Evolutionary conservation across 2,888 invertebrate species (phyloP).

Genomic region (Lasioglossum vierecki): DNA sequence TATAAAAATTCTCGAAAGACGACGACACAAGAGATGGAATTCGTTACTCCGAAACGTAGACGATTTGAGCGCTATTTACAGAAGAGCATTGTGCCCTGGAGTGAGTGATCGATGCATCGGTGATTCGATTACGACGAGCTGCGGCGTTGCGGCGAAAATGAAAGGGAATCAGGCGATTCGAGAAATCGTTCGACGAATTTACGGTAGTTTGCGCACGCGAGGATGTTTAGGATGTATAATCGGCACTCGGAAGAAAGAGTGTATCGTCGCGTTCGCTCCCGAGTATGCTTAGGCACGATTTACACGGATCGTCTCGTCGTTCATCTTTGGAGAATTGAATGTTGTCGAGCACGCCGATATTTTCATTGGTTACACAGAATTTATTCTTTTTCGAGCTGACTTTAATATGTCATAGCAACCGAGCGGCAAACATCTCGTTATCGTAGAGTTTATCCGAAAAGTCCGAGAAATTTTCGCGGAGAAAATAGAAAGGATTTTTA

Average conservation of each 20-base stretch:
- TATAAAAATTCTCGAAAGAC: background rate
- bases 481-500: background rate
- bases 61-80: constrained; percentile 23
- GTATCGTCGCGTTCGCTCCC: constrained; percentile 25
- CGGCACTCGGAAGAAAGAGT: background rate
- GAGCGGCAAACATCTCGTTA: background rate
- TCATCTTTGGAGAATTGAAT: constrained; percentile 56
- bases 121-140: constrained; percentile 5
- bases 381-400: constrained; percentile 26
- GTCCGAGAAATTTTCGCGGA: background rate
- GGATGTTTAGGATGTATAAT: background rate
- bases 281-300: constrained; percentile 55
- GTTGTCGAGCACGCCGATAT: constrained; percentile 29
- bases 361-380: constrained; percentile 31
- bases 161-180: background rate
- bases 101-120: background rate
- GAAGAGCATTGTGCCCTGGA: background rate
- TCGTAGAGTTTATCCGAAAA: background rate
- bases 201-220: background rate
- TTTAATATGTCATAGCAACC: constrained; percentile 19
- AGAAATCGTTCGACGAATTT: constrained; percentile 5
- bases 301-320: constrained; percentile 7
- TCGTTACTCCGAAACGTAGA: constrained; percentile 4
- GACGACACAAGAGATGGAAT: background rate
- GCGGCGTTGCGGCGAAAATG: background rate